Conservation (phyloP, 2,797 vertebrate genomes). For the Trematomus bernacchii region DNA sequence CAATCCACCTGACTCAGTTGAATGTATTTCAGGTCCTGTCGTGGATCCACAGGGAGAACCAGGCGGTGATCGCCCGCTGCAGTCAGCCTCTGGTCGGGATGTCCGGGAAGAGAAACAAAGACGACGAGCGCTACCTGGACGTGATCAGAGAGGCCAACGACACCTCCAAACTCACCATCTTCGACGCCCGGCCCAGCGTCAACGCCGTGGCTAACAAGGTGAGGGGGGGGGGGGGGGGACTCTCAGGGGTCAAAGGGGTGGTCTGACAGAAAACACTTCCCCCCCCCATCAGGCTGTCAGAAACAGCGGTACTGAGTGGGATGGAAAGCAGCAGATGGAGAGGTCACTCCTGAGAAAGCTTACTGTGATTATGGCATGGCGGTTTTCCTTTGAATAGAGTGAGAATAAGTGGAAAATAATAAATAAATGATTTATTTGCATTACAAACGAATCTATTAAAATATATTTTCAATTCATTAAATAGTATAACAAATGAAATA, state of each 20-base stretch:
- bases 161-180: slow-evolving; percentile 94
- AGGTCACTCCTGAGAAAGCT: too few species aligned
- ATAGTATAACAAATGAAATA: too few species aligned
- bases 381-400: too few species aligned
- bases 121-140: slow-evolving; percentile 95
- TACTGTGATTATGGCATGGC: too few species aligned
- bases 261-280: not conserved
- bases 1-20: too few species aligned
- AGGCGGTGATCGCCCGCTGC: slow-evolving; percentile 94
- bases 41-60: slow-evolving; percentile 97
- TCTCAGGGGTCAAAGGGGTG: not conserved
- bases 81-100: slow-evolving; percentile 98
- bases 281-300: too few species aligned
- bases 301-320: too few species aligned
- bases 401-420: too few species aligned
- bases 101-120: slow-evolving; percentile 96
- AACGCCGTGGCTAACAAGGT: slow-evolving; percentile 99
- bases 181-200: slow-evolving; percentile 94
- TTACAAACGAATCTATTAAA: too few species aligned
- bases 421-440: too few species aligned
- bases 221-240: not conserved
- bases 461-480: too few species aligned
- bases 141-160: slow-evolving; percentile 93
- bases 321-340: too few species aligned
- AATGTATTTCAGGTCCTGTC: slow-evolving; percentile 89